Percentiles rank a stretch among this genome's conserved stretches.
These are phyloP conservation scores for Cheilosia grossa DNA, from an alignment of 2,888 invertebrate genomes.

Conservation along the genomic window DNA sequence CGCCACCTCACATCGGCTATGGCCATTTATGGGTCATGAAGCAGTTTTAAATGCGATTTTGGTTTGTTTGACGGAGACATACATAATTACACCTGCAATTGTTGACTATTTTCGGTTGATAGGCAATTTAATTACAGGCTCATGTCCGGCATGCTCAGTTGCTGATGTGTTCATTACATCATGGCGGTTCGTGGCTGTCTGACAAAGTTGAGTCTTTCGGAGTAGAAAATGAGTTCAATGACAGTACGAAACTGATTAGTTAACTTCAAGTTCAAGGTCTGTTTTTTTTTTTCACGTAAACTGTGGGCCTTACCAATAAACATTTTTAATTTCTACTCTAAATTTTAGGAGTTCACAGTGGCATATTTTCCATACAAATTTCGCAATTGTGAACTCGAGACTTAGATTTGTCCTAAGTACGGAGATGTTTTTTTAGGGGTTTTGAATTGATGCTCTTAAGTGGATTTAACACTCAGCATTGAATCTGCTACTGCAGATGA, in stretches of 20 bases:
- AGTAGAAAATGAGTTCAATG: constrained; percentile 3
- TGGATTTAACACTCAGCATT: not conserved
- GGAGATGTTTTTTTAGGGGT: not conserved
- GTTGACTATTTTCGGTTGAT: constrained; percentile 31
- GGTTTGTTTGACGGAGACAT: constrained; percentile 36
- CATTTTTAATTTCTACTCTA: too few species aligned
- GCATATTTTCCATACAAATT: too few species aligned
- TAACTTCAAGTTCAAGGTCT: constrained; percentile 38
- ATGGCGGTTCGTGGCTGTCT: constrained; percentile 27
- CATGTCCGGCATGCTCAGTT: constrained; percentile 32
- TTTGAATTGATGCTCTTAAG: not conserved
- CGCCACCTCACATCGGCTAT: not conserved
- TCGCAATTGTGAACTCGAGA: too few species aligned
- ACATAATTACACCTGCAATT: constrained; percentile 41
- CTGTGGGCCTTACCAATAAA: too few species aligned
- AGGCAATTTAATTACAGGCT: constrained; percentile 56
- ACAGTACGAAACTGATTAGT: constrained; percentile 13
- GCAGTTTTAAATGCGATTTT: constrained; percentile 66
- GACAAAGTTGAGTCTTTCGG: not conserved
- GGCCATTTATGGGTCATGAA: constrained; percentile 48
- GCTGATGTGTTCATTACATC: constrained; percentile 29
- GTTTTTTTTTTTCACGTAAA: not conserved
- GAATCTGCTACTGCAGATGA: constrained; percentile 5
- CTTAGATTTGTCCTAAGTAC: too few species aligned
- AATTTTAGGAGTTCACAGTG: too few species aligned